Conservation (phyloP, 2,113 vertebrate species). For the Trematocara zebra region DNA sequence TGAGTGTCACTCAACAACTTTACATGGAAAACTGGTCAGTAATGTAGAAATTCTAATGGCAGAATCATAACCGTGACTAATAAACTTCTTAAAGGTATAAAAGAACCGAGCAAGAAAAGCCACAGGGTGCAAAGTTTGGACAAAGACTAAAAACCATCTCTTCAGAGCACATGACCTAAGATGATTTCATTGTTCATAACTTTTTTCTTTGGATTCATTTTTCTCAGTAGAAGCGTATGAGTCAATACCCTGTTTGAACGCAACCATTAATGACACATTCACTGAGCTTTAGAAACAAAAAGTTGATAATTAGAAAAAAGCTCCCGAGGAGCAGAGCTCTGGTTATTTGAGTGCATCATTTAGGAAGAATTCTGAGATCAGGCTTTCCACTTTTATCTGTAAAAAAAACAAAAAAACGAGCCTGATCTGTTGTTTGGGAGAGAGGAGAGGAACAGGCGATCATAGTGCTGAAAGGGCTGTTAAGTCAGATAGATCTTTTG, state of each 20-base stretch:
- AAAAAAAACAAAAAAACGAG: neutral
- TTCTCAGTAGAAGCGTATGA: neutral
- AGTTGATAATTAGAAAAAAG: neutral
- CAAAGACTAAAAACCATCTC: neutral
- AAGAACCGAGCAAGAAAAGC: neutral
- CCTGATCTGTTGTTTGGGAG: neutral
- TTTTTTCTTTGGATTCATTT: neutral
- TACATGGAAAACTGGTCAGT: neutral
- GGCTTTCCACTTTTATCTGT: neutral
- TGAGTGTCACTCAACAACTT: neutral
- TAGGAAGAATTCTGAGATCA: neutral
- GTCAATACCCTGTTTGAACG: neutral
- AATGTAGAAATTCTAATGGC: neutral
- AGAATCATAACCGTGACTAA: neutral
- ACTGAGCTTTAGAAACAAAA: neutral
- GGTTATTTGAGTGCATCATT: neutral
- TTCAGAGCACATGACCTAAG: neutral
- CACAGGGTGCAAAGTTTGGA: neutral
- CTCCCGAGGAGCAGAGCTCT: neutral
- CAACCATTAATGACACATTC: neutral
- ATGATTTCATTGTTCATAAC: neutral
- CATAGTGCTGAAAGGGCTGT: conserved; percentile 48
- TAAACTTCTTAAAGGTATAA: neutral
- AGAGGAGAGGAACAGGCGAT: neutral
- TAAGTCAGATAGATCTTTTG: conserved; percentile 34